Base-by-base conservation (phyloP, 2,888 invertebrate genomes). In the Operophtera brumata region DNA sequence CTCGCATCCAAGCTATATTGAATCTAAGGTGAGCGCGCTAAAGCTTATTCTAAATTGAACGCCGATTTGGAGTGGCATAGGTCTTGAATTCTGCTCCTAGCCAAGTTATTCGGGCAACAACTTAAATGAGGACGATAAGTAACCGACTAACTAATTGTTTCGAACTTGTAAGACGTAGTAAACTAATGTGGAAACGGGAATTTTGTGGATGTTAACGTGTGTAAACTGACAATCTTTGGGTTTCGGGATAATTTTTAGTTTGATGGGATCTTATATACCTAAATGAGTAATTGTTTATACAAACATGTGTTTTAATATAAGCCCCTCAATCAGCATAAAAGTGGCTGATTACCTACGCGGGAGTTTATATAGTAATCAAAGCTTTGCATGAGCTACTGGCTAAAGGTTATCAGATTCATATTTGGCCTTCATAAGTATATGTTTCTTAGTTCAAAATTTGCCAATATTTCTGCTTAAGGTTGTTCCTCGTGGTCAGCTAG, bases 71-170 rank as follows among this genome's bases (percentile, higher is more conserved):
- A 50, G 46, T 43, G 50, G 32, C 46, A 32, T 25, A 46, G 28
- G 26, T 12, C 13, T 14, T 12, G 62, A 60, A 62, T 65, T 64
- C 64, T 60, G 63, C 65, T 65, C 64, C 63, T 70, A 66, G 64
- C 58, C 41, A 65, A 73, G 70, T 75, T 71, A 69, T 73, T 70
- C 72, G 62, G 57, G 59, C 61, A 70, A 72, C 72, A 77, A 77
- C 71, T 75, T 74, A 67, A 73, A 75, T 66, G 71, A 69, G 53
- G 71, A 77, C 73, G 74, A 74, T 77, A 72, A 73, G 70, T 75
- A 77, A 71, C 73, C 70, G 66, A 65, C 64, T 47, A 47, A 56
- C 59, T 77, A 73, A 77, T 75, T 75, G 71, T 71, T 69, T 59
- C 59, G 47, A 62, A 69, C 59, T 71, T 69, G 61, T 70, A 68